A percentile compares a stretch with the other conserved stretches of the same genome.
Evolutionary conservation across 1,140 invertebrate genomes (phyloP).

Genomic region (Drosophila punjabiensis): DNA sequence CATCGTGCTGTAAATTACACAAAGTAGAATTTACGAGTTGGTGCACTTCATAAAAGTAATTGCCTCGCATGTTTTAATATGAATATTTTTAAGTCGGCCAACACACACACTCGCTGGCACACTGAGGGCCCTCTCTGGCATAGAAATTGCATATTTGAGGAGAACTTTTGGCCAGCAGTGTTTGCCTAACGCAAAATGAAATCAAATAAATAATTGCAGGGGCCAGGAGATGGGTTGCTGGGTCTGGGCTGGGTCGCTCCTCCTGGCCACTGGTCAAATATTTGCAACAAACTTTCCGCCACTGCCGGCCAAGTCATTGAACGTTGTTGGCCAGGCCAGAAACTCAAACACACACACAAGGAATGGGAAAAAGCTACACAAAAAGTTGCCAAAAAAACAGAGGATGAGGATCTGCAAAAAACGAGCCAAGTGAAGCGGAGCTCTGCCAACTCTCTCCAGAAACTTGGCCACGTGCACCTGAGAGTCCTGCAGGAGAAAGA

Average conservation of each 20-base stretch:
- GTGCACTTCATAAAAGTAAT: constrained; percentile 35
- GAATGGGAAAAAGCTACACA: constrained; percentile 1
- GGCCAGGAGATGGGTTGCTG: constrained; percentile 18
- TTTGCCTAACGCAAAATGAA: constrained; percentile 54
- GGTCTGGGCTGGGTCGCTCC: not conserved
- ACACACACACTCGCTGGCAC: constrained; percentile 5
- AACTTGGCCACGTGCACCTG: constrained; percentile 49
- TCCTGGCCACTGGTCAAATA: constrained; percentile 74
- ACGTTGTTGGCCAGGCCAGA: constrained; percentile 57
- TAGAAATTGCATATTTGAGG: constrained; percentile 58
- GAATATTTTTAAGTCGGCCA: constrained; percentile 68
- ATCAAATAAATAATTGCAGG: constrained; percentile 82
- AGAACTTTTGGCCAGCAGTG: constrained; percentile 38
- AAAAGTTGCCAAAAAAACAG: constrained; percentile 12
- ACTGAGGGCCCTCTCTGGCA: constrained; percentile 4
- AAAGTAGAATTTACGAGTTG: constrained; percentile 73
- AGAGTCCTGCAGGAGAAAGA: constrained; percentile 4
- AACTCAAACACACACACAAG: constrained; percentile 60
- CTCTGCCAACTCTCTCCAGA: constrained; percentile 26
- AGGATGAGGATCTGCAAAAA: constrained; percentile 10
- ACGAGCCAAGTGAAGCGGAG: constrained; percentile 27
- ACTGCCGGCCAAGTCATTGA: constrained; percentile 73
- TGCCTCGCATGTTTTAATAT: constrained; percentile 65
- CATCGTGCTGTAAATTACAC: constrained; percentile 56
- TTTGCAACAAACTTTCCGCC: constrained; percentile 77